phyloP scores from a whole-genome alignment of 2,888 invertebrate species.

The Acrobasis consociella region DNA sequence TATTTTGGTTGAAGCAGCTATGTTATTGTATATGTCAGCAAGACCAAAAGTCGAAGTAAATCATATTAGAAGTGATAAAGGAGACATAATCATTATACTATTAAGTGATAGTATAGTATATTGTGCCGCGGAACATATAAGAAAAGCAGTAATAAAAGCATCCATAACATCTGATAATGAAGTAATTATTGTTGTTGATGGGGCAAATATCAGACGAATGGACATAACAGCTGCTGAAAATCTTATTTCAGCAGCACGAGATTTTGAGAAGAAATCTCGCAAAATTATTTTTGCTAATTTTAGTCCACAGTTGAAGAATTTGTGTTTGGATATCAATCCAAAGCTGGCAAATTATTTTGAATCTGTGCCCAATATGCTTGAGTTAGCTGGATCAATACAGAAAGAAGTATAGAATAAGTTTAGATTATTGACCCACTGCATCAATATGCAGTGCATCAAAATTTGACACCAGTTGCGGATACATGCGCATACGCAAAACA shows the following conservation, averaged over 20 bases:
- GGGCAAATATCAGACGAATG: slow-evolving; percentile 55
- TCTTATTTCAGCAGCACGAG: slow-evolving; percentile 59
- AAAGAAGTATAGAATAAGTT: slow-evolving; percentile 6
- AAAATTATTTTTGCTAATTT: slow-evolving; percentile 63
- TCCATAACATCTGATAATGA: slow-evolving; percentile 38
- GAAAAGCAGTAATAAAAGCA: slow-evolving; percentile 48
- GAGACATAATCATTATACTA: slow-evolving; percentile 51
- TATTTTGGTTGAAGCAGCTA: slow-evolving; percentile 55
- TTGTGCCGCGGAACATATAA: slow-evolving; percentile 67
- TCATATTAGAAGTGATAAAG: slow-evolving; percentile 44
- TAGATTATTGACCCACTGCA: neutral
- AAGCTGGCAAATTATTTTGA: slow-evolving; percentile 51
- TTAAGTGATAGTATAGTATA: slow-evolving; percentile 60
- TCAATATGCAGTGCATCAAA: too few relatives aligned
- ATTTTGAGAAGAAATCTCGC: slow-evolving; percentile 55
- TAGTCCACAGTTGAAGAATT: slow-evolving; percentile 45
- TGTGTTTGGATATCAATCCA: slow-evolving; percentile 57
- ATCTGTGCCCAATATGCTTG: slow-evolving; percentile 1
- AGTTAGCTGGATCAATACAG: neutral
- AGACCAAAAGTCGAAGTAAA: slow-evolving; percentile 55
- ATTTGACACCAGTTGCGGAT: too few relatives aligned
- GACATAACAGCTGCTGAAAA: slow-evolving; percentile 71
- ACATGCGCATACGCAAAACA: too few relatives aligned
- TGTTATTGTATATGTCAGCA: slow-evolving; percentile 59
- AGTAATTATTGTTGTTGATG: slow-evolving; percentile 59